Evolutionary conservation across 2,113 vertebrate species (phyloP).

Genomic region (Paratilapia polleni): DNA sequence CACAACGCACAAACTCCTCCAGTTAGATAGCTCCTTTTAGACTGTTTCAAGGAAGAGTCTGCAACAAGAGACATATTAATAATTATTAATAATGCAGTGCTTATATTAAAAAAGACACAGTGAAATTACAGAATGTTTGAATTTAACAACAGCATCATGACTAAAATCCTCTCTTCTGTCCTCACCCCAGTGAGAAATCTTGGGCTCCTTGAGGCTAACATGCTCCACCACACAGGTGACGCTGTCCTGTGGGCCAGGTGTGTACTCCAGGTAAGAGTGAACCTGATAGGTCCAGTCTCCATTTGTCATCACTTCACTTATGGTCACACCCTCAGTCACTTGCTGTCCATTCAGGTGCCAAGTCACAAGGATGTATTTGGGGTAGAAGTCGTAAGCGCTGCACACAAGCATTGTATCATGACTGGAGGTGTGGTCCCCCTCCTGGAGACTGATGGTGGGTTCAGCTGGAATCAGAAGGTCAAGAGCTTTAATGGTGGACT

Average conservation of each 20-base stretch:
- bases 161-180: not conserved
- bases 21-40: not conserved
- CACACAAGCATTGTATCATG: not conserved
- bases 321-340: constrained; percentile 13
- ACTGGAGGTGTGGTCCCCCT: not conserved
- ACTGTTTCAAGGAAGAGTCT: not conserved
- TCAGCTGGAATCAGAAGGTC: constrained; percentile 13
- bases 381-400: constrained; percentile 34
- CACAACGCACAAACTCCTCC: constrained; percentile 17
- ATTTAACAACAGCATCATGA: not conserved
- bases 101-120: not conserved
- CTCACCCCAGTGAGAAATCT: not conserved
- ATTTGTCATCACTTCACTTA: not conserved
- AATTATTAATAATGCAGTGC: not conserved
- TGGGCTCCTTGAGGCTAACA: constrained; percentile 1
- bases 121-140: not conserved
- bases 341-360: not conserved
- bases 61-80: not conserved
- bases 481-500: not conserved
- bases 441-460: constrained; percentile 1
- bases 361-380: not conserved
- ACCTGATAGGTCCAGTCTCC: constrained; percentile 15
- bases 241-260: not conserved
- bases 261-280: constrained; percentile 20
- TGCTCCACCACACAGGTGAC: constrained; percentile 25